phyloP scores from a whole-genome alignment of 2,797 vertebrate species.

The Bryconaethiops microstoma region DNA sequence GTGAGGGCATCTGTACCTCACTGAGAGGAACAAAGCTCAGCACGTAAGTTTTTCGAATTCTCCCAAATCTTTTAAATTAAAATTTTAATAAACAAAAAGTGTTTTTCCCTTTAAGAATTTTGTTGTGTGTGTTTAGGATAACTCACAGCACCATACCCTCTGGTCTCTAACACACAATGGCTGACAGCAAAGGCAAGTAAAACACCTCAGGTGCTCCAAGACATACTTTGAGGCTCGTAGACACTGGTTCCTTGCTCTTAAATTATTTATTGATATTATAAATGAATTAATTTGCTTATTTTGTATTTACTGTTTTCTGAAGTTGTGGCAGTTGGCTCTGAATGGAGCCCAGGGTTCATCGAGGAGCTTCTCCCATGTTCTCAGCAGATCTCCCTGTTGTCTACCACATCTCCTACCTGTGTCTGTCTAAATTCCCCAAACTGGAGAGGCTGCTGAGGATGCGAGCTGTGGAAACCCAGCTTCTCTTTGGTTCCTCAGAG shows the following conservation, averaged over 20 bases:
- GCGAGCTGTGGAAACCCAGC: not conserved
- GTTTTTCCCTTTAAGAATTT: too few species aligned
- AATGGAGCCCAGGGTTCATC: not conserved
- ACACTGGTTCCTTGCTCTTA: not conserved
- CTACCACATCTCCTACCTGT: slow-evolving; percentile 11
- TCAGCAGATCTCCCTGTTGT: slow-evolving; percentile 1
- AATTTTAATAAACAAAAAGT: too few species aligned
- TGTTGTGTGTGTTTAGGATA: not conserved
- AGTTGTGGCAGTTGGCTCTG: not conserved
- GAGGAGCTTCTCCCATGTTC: not conserved
- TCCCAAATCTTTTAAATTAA: too few species aligned
- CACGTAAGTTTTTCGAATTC: too few species aligned
- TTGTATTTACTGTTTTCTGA: not conserved
- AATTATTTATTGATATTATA: too few species aligned
- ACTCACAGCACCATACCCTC: not conserved
- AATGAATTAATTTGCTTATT: not conserved
- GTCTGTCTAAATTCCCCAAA: not conserved
- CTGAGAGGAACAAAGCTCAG: too few species aligned
- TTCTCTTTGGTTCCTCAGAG: not conserved
- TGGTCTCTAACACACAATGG: not conserved
- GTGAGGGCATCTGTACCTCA: too few species aligned
- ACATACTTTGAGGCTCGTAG: not conserved
- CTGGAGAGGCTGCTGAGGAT: not conserved
- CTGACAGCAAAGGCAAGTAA: slow-evolving; percentile 1
- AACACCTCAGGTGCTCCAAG: not conserved